Conservation (phyloP, 1,140 invertebrate genomes). For the Lordiphosa mommai region DNA sequence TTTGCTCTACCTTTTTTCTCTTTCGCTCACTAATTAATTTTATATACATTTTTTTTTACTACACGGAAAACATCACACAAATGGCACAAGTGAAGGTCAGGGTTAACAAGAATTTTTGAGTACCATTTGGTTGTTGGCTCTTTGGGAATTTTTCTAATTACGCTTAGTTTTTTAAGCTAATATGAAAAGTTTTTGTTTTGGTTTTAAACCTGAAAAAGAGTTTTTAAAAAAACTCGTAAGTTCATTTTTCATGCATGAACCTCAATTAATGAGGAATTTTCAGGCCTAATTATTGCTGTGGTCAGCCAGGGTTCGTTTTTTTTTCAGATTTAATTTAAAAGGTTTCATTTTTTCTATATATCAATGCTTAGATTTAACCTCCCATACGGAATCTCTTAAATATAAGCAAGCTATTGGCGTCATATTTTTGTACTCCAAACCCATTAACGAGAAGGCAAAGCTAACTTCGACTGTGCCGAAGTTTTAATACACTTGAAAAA, state of each 20-base stretch:
- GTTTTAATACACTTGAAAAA: too few relatives aligned
- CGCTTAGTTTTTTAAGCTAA: conserved; percentile 14
- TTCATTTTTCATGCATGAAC: background rate
- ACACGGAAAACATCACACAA: background rate
- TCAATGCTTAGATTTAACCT: too few relatives aligned
- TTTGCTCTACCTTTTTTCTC: conserved; percentile 20
- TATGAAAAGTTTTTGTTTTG: background rate
- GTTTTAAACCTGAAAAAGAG: background rate
- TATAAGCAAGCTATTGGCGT: too few relatives aligned
- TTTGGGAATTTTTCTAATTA: conserved; percentile 46
- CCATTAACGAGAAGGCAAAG: too few relatives aligned
- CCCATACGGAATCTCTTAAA: too few relatives aligned
- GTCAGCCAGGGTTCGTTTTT: too few relatives aligned
- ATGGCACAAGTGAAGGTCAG: conserved; percentile 41
- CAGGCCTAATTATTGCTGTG: background rate
- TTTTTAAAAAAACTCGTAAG: too few relatives aligned
- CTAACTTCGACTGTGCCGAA: too few relatives aligned
- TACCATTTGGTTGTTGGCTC: conserved; percentile 25
- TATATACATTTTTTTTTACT: conserved; percentile 24
- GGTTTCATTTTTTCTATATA: too few relatives aligned
- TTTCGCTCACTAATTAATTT: conserved; percentile 62
- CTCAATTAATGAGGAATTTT: background rate
- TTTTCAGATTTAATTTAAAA: too few relatives aligned
- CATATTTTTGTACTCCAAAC: too few relatives aligned
- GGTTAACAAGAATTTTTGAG: conserved; percentile 30